These are phyloP conservation scores for Rhabditoides inermis DNA, from an alignment of 2,888 invertebrate species.

Conservation along the genomic window DNA sequence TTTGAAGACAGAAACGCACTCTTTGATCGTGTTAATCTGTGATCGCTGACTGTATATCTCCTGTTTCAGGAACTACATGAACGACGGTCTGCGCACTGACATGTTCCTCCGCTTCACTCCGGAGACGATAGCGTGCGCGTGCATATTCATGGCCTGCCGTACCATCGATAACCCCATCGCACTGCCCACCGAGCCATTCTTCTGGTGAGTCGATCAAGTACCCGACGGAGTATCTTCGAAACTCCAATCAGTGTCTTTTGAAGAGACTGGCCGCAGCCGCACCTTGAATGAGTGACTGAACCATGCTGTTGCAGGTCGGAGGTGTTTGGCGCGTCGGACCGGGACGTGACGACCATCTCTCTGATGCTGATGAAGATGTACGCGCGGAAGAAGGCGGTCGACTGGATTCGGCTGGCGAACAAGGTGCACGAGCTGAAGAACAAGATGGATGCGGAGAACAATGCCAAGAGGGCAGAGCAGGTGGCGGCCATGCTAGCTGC, in stretches of 20 bases:
- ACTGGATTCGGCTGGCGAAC: slow-evolving; percentile 18
- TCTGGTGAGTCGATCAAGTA: slow-evolving; percentile 26
- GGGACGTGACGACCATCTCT: slow-evolving; percentile 39
- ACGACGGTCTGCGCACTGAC: slow-evolving; percentile 90
- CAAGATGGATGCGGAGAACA: slow-evolving; percentile 7
- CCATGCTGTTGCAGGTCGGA: slow-evolving; percentile 24
- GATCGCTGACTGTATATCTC: too few relatives aligned
- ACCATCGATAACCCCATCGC: slow-evolving; percentile 36
- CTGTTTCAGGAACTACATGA: slow-evolving; percentile 87
- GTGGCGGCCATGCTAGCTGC: slow-evolving; percentile 19
- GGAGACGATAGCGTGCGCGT: slow-evolving; percentile 97
- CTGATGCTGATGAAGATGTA: slow-evolving; percentile 36
- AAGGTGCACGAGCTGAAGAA: slow-evolving; percentile 18
- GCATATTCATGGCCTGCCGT: slow-evolving; percentile 86
- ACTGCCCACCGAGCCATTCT: slow-evolving; percentile 38
- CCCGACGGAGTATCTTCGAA: too few relatives aligned
- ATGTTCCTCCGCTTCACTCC: slow-evolving; percentile 90
- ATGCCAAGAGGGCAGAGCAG: slow-evolving; percentile 15
- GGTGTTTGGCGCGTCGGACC: slow-evolving; percentile 43
- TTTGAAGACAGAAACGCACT: too few relatives aligned
- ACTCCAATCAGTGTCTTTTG: too few relatives aligned
- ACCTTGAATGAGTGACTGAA: neutral
- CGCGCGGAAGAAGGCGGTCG: slow-evolving; percentile 26
- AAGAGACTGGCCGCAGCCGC: too few relatives aligned
- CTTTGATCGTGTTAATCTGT: too few relatives aligned